Percentiles rank a stretch among this genome's conserved stretches.
These are phyloP conservation scores for Tenthredo amoena DNA, from an alignment of 2,888 invertebrate species.

Conservation along the genomic window DNA sequence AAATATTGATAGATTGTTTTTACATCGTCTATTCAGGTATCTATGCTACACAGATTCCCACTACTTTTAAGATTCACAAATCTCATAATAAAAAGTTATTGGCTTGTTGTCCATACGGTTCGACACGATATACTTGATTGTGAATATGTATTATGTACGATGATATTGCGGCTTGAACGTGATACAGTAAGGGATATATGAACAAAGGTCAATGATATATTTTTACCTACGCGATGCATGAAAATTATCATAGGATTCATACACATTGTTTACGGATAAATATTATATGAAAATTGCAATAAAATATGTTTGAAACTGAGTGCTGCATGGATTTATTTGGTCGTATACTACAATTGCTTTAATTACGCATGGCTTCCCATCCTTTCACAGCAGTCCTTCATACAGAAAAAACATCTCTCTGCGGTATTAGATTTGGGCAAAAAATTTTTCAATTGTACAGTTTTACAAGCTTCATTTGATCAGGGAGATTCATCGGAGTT, in stretches of 20 bases:
- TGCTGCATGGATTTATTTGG: constrained; percentile 53
- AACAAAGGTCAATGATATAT: constrained; percentile 28
- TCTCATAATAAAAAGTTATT: constrained; percentile 26
- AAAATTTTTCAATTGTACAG: neutral
- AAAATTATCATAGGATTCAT: constrained; percentile 37
- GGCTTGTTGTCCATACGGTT: constrained; percentile 31
- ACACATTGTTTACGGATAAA: constrained; percentile 51
- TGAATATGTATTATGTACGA: neutral
- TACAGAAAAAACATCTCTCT: constrained; percentile 45
- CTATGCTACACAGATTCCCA: constrained; percentile 28
- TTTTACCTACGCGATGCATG: constrained; percentile 41
- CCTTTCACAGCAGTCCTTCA: constrained; percentile 37
- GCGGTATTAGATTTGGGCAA: neutral
- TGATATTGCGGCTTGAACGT: constrained; percentile 9
- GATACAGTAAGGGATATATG: constrained; percentile 16
- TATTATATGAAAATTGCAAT: constrained; percentile 71
- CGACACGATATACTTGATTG: neutral
- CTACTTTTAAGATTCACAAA: constrained; percentile 17
- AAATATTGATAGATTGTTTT: constrained; percentile 14
- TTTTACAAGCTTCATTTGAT: neutral
- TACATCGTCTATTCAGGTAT: neutral
- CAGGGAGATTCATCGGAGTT: neutral
- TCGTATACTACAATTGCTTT: constrained; percentile 44
- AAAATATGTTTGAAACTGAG: constrained; percentile 68
- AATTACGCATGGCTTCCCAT: constrained; percentile 52